Percentiles rank a stretch among this genome's conserved stretches.
These are phyloP conservation scores for Drosophila austrosaltans DNA, from an alignment of 2,888 invertebrate genomes.

Conservation along the genomic window DNA sequence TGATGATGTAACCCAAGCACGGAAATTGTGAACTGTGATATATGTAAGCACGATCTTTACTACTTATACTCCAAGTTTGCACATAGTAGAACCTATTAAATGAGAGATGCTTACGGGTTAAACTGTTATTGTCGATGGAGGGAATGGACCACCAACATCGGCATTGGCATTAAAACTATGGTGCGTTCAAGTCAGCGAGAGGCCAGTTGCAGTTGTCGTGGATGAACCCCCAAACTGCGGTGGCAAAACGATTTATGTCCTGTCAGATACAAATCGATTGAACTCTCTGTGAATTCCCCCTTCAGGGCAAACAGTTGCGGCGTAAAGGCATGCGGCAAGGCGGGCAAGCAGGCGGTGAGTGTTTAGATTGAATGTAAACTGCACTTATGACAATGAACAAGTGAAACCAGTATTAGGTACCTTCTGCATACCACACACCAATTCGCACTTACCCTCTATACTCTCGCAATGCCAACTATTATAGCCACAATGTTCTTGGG, in stretches of 20 bases:
- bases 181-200: conserved; percentile 5
- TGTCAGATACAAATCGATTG: conserved; percentile 81
- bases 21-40: background rate
- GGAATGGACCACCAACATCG: background rate
- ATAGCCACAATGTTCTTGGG: background rate
- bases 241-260: conserved; percentile 81
- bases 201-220: conserved; percentile 14
- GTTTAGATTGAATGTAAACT: conserved; percentile 73
- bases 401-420: conserved; percentile 45
- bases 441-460: no score
- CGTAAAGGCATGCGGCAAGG: background rate
- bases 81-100: no score
- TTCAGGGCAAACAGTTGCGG: background rate
- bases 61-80: no score
- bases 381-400: conserved; percentile 74
- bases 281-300: conserved; percentile 48
- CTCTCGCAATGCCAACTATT: background rate
- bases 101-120: no score
- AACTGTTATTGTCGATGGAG: no score
- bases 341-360: conserved; percentile 44
- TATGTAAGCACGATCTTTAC: background rate
- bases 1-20: background rate
- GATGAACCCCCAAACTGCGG: conserved; percentile 53
- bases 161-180: conserved; percentile 5
- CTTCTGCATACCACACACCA: conserved; percentile 20